Evolutionary conservation across 1,140 invertebrate genomes (phyloP).

Genomic region (Bemisia tabaci): DNA sequence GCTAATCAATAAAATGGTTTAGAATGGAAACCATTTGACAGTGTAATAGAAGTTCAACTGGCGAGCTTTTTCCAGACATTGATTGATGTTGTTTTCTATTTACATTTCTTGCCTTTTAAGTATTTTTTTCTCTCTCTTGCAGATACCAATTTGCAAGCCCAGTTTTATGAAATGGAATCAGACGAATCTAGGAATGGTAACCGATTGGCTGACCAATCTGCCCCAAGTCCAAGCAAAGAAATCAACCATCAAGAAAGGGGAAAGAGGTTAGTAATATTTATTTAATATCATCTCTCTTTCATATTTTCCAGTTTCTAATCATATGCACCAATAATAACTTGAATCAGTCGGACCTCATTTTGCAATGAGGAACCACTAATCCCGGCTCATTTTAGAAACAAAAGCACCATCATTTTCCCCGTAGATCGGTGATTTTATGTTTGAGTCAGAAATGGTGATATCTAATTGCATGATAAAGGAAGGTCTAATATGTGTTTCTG

Average conservation of each 20-base stretch:
- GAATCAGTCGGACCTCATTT: neutral
- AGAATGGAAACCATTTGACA: neutral
- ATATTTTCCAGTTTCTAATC: neutral
- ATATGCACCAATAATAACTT: neutral
- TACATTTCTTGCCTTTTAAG: neutral
- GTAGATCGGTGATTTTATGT: neutral
- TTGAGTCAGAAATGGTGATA: neutral
- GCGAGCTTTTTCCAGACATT: too few relatives aligned
- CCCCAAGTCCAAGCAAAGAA: neutral
- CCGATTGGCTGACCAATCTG: neutral
- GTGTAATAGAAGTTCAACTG: too few relatives aligned
- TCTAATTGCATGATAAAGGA: neutral
- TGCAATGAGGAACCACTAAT: neutral
- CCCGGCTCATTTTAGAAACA: too few relatives aligned
- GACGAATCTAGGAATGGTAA: neutral
- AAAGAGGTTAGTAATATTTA: neutral
- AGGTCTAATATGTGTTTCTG: too few relatives aligned
- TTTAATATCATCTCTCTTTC: neutral
- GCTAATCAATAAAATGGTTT: neutral
- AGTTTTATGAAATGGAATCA: neutral
- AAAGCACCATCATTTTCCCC: too few relatives aligned
- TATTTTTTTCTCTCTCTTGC: neutral
- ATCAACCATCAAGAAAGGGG: neutral
- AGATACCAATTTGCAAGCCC: neutral
- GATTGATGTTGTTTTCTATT: neutral